A percentile compares a stretch with the other conserved stretches of the same genome.
phyloP scores from a whole-genome alignment of 2,797 vertebrate genomes.

The Ptychadena robeensis region DNA sequence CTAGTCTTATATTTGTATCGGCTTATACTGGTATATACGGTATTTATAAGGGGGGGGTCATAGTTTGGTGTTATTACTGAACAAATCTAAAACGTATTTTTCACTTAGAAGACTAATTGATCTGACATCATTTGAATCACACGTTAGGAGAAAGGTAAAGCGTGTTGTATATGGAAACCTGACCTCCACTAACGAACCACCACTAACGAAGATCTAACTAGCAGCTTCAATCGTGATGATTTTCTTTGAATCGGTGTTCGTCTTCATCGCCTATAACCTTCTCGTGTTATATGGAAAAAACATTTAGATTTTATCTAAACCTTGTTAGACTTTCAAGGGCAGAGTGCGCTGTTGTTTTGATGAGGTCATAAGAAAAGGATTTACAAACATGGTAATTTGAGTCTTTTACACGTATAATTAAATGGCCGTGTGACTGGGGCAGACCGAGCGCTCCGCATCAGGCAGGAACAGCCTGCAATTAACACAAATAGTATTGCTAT shows the following conservation, averaged over 20 bases:
- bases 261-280: neutral
- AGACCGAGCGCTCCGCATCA: neutral
- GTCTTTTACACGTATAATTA: conserved; percentile 12
- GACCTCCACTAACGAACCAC: no score
- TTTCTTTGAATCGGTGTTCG: neutral
- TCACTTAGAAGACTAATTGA: no score
- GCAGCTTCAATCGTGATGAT: no score
- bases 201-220: no score
- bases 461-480: conserved; percentile 6
- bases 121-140: no score
- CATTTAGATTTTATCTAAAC: neutral
- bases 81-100: no score
- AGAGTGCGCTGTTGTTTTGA: neutral
- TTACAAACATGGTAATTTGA: neutral
- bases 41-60: no score
- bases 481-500: neutral
- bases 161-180: no score
- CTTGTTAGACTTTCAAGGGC: neutral
- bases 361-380: neutral
- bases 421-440: neutral
- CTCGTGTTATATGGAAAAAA: neutral
- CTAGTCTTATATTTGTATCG: no score
- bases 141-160: no score
- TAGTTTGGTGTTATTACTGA: no score
- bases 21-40: no score